phyloP scores from a whole-genome alignment of 1,140 invertebrate species.

The Antheraea mylitta region DNA sequence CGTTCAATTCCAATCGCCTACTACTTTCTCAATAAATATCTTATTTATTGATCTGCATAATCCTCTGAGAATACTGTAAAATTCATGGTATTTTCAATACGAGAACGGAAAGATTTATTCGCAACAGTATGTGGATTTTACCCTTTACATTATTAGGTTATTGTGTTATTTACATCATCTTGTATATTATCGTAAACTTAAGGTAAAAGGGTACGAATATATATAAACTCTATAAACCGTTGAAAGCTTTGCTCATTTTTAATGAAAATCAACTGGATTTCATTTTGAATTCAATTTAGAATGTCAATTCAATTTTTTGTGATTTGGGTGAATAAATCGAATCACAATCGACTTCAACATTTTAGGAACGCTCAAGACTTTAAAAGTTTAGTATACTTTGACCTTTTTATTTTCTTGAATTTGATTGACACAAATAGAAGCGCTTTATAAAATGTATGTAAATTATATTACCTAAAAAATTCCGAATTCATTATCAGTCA shows the following conservation, averaged over 20 bases:
- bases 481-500: too few relatives aligned
- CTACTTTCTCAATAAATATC: slow-evolving; percentile 25
- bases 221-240: not conserved
- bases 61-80: slow-evolving; percentile 15
- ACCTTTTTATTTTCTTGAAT: not conserved
- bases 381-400: not conserved
- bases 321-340: not conserved
- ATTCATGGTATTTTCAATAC: slow-evolving; percentile 2
- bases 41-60: slow-evolving; percentile 41
- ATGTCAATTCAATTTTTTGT: not conserved
- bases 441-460: too few relatives aligned
- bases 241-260: not conserved
- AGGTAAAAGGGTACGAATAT: not conserved
- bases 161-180: not conserved
- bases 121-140: not conserved
- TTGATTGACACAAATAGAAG: not conserved
- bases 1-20: slow-evolving; percentile 27
- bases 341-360: not conserved
- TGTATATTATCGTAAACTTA: not conserved
- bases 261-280: not conserved
- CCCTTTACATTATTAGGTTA: not conserved
- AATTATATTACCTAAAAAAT: too few relatives aligned
- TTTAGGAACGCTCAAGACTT: not conserved
- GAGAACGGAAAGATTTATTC: slow-evolving; percentile 6
- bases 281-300: not conserved